Base-by-base conservation (phyloP, 1,140 invertebrate genomes). In the Pogonomyrmex californicus region DNA sequence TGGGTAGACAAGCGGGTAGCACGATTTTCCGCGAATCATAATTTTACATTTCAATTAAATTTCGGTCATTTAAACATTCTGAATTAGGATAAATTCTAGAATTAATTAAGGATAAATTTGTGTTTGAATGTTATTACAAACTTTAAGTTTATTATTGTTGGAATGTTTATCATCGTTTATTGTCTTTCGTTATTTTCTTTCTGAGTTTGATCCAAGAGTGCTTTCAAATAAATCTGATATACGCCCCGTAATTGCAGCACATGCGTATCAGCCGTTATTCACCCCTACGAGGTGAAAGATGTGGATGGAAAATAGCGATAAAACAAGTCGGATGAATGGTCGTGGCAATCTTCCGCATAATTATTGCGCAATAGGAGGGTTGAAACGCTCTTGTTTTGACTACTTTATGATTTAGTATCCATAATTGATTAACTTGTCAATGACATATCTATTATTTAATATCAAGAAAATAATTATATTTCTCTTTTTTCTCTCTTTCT, bases 281-380 rank as follows among this genome's bases (percentile, higher is more conserved):
- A 87, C 62, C 56, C 83, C 30, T 7, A 49, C n/a, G 60, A 78
- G 41, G 47, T 65, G 85, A 87, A 87, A 88, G 88, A 89, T 86
- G 85, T 62, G 85, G 85, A 88, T 87, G 66, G 88, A 89, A 90
- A 90, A 89, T 56, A 73, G 70, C 78, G 71, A 87, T 89, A 83
- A 90, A 89, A 77, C 85, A 56, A 62, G 36, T 58, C 44, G 76
- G 60, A 75, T 47, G 82, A 81, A 79, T 75, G 86, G 58, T 58
- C 49, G 63, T 78, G 77, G 60, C 86, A 83, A 76, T 90, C 88
- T 91, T 90, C 62, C 82, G 66, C 63, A 81, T 89, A 90, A 91
- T 91, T 91, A 90, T 88, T 90, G 68, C 89, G 89, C 88, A 85
- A 90, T 90, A 90, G 77, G 79, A 73, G 88, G 89, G 88, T 68